phyloP scores from a whole-genome alignment of 1,140 invertebrate species.

The Aleiodes sp. region DNA sequence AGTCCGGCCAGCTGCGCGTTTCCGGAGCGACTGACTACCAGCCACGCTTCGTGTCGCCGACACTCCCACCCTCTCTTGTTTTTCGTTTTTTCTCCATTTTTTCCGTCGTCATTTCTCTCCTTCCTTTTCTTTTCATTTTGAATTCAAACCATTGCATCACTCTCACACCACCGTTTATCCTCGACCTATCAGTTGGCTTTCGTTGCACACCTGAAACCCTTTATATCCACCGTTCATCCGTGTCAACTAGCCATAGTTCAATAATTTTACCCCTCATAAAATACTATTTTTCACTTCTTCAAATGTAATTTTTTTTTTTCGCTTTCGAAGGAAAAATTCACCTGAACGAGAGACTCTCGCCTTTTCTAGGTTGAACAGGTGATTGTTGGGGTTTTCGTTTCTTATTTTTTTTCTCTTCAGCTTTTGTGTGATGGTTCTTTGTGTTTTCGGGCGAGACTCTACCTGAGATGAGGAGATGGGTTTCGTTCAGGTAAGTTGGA shows the following conservation, averaged over 20 bases:
- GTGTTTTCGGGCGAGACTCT: background rate
- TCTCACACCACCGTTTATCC: background rate
- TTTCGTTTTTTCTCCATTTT: background rate
- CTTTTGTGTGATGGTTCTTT: background rate
- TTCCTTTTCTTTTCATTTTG: background rate
- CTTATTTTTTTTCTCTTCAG: background rate
- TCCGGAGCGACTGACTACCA: constrained; percentile 10
- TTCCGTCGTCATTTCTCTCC: background rate
- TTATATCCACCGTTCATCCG: constrained; percentile 2
- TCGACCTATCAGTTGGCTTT: background rate
- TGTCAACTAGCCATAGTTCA: background rate
- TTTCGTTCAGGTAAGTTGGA: background rate
- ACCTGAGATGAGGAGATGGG: background rate
- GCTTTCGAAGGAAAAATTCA: background rate
- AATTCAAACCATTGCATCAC: background rate
- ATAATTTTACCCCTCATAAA: background rate
- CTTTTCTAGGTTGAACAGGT: background rate
- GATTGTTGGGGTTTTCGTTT: background rate
- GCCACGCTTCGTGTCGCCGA: constrained; percentile 14
- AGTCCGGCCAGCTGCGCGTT: constrained; percentile 5
- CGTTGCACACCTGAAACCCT: constrained; percentile 11
- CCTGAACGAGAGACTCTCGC: too few relatives aligned
- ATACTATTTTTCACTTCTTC: background rate
- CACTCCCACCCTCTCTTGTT: constrained; percentile 7
- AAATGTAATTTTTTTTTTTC: background rate